Conservation (phyloP, 2,797 vertebrate genomes). For the Arctocebus calabarensis region DNA sequence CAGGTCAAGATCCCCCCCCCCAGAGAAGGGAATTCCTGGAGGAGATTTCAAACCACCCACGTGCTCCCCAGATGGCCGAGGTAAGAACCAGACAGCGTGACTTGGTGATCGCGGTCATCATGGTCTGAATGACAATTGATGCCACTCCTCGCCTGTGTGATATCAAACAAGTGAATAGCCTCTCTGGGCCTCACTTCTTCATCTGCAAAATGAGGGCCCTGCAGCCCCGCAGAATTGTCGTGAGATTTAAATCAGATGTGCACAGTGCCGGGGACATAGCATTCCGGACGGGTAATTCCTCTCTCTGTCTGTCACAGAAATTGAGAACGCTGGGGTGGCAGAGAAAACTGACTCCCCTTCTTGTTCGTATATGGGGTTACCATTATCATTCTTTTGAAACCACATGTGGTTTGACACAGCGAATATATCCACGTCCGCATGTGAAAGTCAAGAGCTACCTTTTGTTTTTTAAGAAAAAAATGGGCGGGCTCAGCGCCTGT, state of each 20-base stretch:
- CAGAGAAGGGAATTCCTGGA: background rate
- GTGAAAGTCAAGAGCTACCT: background rate
- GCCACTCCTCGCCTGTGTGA: background rate
- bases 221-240: background rate
- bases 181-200: background rate
- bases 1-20: background rate
- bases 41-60: background rate
- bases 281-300: background rate
- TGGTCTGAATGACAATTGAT: background rate
- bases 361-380: background rate
- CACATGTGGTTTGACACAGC: background rate
- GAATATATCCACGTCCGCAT: background rate
- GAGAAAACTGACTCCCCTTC: background rate
- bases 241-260: background rate
- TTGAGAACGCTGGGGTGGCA: background rate
- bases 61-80: background rate
- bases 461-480: background rate
- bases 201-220: background rate
- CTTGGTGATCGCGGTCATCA: too few relatives aligned
- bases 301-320: background rate
- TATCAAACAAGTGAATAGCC: background rate
- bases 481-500: too few relatives aligned
- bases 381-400: background rate
- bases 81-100: background rate
- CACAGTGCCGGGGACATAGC: background rate